These are phyloP conservation scores for Ophiodon elongatus DNA, from an alignment of 2,113 vertebrate species.

Conservation along the genomic window DNA sequence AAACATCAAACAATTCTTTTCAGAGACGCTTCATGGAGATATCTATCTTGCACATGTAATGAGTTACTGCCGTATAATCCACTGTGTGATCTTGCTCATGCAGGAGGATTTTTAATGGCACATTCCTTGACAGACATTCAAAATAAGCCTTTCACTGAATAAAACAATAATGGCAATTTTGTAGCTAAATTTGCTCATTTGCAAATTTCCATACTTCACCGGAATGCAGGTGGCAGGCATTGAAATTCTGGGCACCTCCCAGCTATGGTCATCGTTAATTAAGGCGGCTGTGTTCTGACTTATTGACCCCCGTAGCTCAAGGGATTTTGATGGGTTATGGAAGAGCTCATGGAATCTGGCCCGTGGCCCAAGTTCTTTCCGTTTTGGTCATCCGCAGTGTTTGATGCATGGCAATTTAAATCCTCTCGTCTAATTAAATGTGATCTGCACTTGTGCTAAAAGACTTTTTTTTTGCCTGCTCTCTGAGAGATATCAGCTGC, in stretches of 20 bases:
- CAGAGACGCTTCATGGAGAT: conserved; percentile 37
- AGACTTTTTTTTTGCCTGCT: conserved; percentile 80
- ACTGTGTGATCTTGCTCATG: conserved; percentile 32
- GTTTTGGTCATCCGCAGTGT: conserved; percentile 81
- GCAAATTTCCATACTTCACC: conserved; percentile 57
- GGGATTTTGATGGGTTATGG: conserved; percentile 86
- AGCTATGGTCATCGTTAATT: conserved; percentile 87
- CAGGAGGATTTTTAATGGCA: conserved; percentile 46
- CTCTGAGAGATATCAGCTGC: conserved; percentile 84
- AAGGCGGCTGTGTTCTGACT: conserved; percentile 84
- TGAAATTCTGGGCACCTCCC: conserved; percentile 76
- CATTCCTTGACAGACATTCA: conserved; percentile 30
- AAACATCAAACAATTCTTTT: conserved; percentile 58
- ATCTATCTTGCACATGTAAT: conserved; percentile 56
- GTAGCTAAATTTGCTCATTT: conserved; percentile 55
- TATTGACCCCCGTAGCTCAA: conserved; percentile 84
- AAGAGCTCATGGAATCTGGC: conserved; percentile 85
- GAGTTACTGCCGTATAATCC: conserved; percentile 50
- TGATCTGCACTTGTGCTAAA: conserved; percentile 88
- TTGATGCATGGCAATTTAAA: conserved; percentile 89
- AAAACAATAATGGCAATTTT: conserved; percentile 49
- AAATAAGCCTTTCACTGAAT: conserved; percentile 36
- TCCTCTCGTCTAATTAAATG: conserved; percentile 89
- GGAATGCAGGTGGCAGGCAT: conserved; percentile 64
- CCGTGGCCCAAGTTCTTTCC: conserved; percentile 81